Evolutionary conservation across 2,797 vertebrate species (phyloP).

Genomic region (Amblyraja radiata): DNA sequence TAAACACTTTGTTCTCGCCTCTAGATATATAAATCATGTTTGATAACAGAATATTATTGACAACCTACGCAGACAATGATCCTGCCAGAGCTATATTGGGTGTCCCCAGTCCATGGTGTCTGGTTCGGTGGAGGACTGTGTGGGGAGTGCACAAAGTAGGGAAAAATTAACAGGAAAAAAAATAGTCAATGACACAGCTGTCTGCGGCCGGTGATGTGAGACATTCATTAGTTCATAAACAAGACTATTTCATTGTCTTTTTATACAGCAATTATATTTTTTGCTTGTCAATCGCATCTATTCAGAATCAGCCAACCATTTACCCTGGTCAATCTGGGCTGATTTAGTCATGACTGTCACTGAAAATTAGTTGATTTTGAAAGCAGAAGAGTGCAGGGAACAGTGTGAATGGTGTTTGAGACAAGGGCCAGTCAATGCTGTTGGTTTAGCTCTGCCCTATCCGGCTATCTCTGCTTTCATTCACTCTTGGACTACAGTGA

Average conservation of each 20-base stretch:
- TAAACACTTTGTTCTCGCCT: too few relatives aligned
- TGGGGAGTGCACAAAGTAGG: too few relatives aligned
- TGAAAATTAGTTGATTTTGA: not conserved
- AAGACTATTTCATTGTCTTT: slow-evolving; percentile 6
- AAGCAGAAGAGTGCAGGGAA: not conserved
- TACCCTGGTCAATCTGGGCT: not conserved
- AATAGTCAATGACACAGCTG: not conserved
- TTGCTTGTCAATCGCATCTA: slow-evolving; percentile 26
- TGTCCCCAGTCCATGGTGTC: not conserved
- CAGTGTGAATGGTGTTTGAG: not conserved
- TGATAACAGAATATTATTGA: not conserved
- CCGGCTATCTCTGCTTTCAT: not conserved
- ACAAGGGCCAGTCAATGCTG: not conserved
- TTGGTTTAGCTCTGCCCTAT: not conserved
- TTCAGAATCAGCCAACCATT: slow-evolving; percentile 16
- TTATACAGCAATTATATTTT: not conserved
- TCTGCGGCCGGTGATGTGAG: not conserved
- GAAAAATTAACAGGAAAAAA: not conserved
- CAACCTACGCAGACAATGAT: not conserved
- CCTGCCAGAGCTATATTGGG: not conserved
- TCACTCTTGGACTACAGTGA: not conserved
- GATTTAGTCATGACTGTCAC: slow-evolving; percentile 20
- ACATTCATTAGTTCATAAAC: slow-evolving; percentile 1
- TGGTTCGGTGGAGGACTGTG: not conserved
- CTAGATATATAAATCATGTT: too few relatives aligned